phyloP scores from a whole-genome alignment of 2,888 invertebrate genomes.

The Seladonia tumulorum region DNA sequence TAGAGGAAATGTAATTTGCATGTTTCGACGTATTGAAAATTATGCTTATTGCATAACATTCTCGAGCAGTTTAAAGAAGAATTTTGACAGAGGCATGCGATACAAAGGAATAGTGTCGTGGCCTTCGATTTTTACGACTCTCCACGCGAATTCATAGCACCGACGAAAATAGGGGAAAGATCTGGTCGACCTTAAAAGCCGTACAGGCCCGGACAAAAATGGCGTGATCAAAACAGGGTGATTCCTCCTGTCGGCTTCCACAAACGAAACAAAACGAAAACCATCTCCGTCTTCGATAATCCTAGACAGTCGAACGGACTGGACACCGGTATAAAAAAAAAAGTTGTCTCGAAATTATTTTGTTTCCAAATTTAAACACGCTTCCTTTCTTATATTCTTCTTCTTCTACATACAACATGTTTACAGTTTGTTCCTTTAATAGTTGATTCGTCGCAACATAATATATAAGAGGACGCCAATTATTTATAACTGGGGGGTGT shows the following conservation, averaged over 20 bases:
- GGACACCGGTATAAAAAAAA: background rate
- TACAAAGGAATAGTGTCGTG: slow-evolving; percentile 18
- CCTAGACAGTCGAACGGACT: background rate
- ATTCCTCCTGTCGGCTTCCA: background rate
- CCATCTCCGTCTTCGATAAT: background rate
- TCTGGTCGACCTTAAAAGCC: slow-evolving; percentile 30
- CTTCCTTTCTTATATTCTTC: background rate
- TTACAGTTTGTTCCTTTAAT: slow-evolving; percentile 3
- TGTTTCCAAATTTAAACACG: background rate
- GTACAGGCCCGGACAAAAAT: background rate
- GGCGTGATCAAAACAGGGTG: background rate
- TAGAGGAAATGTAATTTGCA: background rate
- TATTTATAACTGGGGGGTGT: background rate
- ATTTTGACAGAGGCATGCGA: background rate
- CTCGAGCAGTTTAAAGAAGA: background rate
- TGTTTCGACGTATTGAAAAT: background rate
- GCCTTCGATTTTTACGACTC: slow-evolving; percentile 36
- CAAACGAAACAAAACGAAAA: background rate
- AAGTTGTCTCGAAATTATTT: background rate
- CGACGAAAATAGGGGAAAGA: background rate
- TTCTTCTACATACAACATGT: background rate
- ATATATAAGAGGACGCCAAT: background rate
- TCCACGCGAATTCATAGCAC: slow-evolving; percentile 15
- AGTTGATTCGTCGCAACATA: slow-evolving; percentile 1
- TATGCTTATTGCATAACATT: background rate